These are phyloP conservation scores for Acronicta aceris DNA, from an alignment of 2,888 invertebrate species.

Conservation along the genomic window DNA sequence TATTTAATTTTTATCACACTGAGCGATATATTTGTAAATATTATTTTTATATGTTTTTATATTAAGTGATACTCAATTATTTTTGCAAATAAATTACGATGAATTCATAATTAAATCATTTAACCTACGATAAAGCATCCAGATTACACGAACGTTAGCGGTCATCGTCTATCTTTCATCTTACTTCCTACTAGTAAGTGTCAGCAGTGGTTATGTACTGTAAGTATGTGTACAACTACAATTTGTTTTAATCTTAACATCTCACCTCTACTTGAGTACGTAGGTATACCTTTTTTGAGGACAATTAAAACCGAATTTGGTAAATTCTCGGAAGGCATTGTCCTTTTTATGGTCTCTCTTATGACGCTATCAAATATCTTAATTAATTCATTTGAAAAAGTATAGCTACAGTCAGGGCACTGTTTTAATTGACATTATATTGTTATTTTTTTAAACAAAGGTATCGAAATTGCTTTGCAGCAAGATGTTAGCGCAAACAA, in stretches of 20 bases:
- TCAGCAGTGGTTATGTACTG: too few relatives aligned
- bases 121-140: neutral
- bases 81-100: slow-evolving; percentile 9
- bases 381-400: slow-evolving; percentile 53
- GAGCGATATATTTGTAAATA: neutral
- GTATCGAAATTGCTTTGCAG: neutral
- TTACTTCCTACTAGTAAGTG: too few relatives aligned
- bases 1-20: neutral
- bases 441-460: neutral
- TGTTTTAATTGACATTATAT: neutral
- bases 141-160: too few relatives aligned
- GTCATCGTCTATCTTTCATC: too few relatives aligned
- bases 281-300: slow-evolving; percentile 12
- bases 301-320: slow-evolving; percentile 56
- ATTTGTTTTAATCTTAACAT: too few relatives aligned
- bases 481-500: slow-evolving; percentile 23
- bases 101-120: neutral
- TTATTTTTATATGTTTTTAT: neutral
- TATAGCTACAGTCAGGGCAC: slow-evolving; percentile 7
- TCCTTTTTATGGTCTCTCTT: slow-evolving; percentile 71
- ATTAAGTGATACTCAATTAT: slow-evolving; percentile 22
- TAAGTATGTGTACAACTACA: too few relatives aligned
- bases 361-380: slow-evolving; percentile 68
- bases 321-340: slow-evolving; percentile 65
- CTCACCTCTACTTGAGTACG: too few relatives aligned